These are phyloP conservation scores for Limanda limanda DNA, from an alignment of 2,113 vertebrate genomes.

Conservation along the genomic window DNA sequence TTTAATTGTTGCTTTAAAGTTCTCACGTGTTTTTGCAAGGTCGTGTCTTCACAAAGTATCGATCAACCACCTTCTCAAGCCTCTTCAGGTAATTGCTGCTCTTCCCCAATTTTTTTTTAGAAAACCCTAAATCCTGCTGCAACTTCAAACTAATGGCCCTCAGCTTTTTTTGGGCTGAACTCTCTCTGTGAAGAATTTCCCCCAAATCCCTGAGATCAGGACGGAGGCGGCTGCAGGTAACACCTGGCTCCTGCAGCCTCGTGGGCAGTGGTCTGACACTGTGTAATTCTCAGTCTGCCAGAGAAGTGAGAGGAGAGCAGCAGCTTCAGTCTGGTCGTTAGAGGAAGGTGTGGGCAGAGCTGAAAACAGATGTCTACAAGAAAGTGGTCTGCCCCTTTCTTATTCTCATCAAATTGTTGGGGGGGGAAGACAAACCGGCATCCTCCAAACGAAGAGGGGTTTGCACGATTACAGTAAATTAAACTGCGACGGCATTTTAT, in stretches of 20 bases:
- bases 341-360: not conserved
- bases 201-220: conserved; percentile 3
- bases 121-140: not conserved
- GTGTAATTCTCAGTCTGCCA: conserved; percentile 24
- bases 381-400: conserved; percentile 3
- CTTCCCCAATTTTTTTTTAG: not conserved
- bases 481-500: not conserved
- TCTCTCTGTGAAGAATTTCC: conserved; percentile 5
- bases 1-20: too few species aligned
- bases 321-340: not conserved
- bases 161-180: not conserved
- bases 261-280: not conserved
- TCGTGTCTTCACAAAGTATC: too few species aligned
- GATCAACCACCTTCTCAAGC: too few species aligned
- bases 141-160: not conserved
- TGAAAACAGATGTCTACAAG: not conserved
- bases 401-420: not conserved
- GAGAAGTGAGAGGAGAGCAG: not conserved
- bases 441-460: not conserved
- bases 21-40: too few species aligned
- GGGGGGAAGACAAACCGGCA: not conserved
- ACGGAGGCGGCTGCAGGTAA: not conserved
- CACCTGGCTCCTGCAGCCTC: not conserved
- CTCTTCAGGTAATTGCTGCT: too few species aligned
- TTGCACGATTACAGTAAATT: not conserved